Evolutionary conservation across 2,888 invertebrate genomes (phyloP), one percentile per base, ranked within the genome.

Genomic region (Tuberolachnus salignus): DNA sequence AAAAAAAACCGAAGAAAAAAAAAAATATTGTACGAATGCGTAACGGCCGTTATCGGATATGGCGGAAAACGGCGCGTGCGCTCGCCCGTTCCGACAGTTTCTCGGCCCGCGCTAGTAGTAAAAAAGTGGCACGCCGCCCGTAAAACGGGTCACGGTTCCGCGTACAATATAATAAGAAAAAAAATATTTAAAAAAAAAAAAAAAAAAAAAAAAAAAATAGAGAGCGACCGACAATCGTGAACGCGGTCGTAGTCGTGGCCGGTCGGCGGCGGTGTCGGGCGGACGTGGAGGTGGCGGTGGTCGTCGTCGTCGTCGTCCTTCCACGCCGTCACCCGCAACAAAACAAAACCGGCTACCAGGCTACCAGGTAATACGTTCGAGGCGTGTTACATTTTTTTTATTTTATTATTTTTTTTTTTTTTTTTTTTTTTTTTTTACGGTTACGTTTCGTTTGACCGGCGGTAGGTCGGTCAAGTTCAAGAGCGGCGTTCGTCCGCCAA

Each of bases 381-480:
- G 34, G 34, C 34, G 34, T 34, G 34, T 34, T 34, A 34, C 34
- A 34, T 34, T 34, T 34, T 4, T 16, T 61, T 34, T 19, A 9
- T 61, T 42, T 13, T 57, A 74, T n/a, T n/a, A n/a, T 55, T 19
- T 26, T 49, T 8, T 14, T 10, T 49, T 10, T 3, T 49, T 49
- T 3, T 49, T 49, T 26, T 3, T 26, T 59, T 16, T 61, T 34
- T 19, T n/a, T 61, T 42, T 13, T 57, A 74, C 42, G 53, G 53
- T 44, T 42, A 66, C 55, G 44, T 53, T 26, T 10, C n/a, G 34
- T 59, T 46, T 63, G 34, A 34, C 34, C 34, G 73, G 73, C 63
- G 51, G 16, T 10, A 10, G 13, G 61, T 53, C 55, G 74, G 74
- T 66, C 74, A 75, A 75, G 74, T 75, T 75, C 74, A 75, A 64